These are phyloP conservation scores for Pristionchus maxplancki DNA, from an alignment of 2,888 invertebrate genomes.

Conservation along the genomic window DNA sequence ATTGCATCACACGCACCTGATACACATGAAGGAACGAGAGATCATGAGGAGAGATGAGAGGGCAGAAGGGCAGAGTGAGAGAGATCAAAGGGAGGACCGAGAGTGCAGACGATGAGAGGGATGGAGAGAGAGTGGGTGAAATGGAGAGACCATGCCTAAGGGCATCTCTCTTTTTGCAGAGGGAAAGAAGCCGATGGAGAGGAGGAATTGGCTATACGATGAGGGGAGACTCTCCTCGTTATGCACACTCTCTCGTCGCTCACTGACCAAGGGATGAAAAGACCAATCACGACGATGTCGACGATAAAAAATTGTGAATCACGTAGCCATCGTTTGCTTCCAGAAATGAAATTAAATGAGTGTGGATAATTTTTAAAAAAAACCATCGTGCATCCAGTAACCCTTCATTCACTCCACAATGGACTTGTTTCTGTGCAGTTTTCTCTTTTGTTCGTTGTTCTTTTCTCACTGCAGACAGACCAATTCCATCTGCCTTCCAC, in stretches of 20 bases:
- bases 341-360: too few relatives aligned
- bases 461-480: neutral
- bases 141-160: conserved; percentile 14
- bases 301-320: neutral
- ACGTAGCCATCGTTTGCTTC: too few relatives aligned
- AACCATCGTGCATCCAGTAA: too few relatives aligned
- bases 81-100: neutral
- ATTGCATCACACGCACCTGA: conserved; percentile 45
- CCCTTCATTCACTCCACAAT: neutral
- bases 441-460: neutral
- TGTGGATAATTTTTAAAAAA: too few relatives aligned
- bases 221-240: neutral
- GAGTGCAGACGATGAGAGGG: neutral
- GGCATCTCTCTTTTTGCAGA: conserved; percentile 43
- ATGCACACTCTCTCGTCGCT: neutral
- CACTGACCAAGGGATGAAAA: too few relatives aligned
- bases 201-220: neutral
- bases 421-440: neutral
- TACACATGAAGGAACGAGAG: neutral
- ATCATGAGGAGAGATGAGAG: neutral
- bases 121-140: neutral
- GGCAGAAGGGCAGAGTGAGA: neutral
- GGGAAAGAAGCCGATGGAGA: neutral
- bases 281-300: too few relatives aligned
- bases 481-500: neutral